Evolutionary conservation across 2,113 vertebrate genomes (phyloP).

Genomic region (Xyrauchen texanus): DNA sequence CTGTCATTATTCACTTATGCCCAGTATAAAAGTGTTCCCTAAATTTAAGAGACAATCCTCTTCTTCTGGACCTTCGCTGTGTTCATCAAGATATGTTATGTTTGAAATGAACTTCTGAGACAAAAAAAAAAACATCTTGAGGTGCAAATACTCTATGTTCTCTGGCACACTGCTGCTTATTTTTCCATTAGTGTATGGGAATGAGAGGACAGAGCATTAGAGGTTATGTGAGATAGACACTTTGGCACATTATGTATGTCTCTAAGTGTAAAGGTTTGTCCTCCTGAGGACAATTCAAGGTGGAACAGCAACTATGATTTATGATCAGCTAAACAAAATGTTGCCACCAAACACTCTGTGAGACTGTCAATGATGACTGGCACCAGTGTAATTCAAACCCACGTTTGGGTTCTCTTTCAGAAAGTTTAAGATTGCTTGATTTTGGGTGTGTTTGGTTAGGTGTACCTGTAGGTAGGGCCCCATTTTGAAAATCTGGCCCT

Average conservation of each 20-base stretch:
- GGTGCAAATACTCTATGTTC: background rate
- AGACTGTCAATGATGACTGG: background rate
- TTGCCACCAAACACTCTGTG: background rate
- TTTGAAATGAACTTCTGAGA: background rate
- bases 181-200: background rate
- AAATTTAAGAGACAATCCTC: background rate
- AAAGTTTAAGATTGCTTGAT: background rate
- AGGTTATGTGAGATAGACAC: slow-evolving; percentile 24
- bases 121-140: too few relatives aligned
- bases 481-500: too few relatives aligned
- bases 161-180: background rate
- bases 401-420: background rate
- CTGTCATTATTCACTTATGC: slow-evolving; percentile 11
- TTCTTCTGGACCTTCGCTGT: background rate
- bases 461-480: background rate
- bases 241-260: slow-evolving; percentile 42
- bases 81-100: background rate
- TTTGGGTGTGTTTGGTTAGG: background rate
- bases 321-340: background rate
- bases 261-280: slow-evolving; percentile 22
- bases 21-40: background rate
- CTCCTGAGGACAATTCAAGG: slow-evolving; percentile 44
- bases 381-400: background rate
- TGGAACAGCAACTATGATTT: slow-evolving; percentile 37
- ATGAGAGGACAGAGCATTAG: slow-evolving; percentile 7